Conservation (phyloP, 1,140 invertebrate genomes). For the Eumeta japonica region DNA sequence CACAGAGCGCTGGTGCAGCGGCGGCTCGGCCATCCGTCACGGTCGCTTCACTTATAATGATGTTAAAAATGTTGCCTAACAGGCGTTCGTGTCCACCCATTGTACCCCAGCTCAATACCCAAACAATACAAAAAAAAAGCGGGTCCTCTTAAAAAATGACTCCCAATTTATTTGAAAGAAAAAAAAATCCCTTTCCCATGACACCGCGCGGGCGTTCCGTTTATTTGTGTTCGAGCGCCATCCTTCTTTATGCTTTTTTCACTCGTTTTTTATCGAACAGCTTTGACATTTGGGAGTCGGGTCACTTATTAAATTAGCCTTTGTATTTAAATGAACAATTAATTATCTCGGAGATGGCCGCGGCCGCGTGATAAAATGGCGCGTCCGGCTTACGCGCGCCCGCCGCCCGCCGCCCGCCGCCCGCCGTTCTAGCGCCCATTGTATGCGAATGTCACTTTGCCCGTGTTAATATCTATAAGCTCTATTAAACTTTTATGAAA, state of each 20-base stretch:
- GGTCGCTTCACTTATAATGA: constrained; percentile 54
- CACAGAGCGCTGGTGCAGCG: no score
- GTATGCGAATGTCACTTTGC: no score
- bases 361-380: constrained; percentile 2
- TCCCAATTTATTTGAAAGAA: constrained; percentile 52
- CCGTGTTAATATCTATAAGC: no score
- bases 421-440: no score
- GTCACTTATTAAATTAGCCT: constrained; percentile 56
- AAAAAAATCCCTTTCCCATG: constrained; percentile 48
- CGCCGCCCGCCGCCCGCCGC: no score
- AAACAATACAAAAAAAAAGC: constrained; percentile 34
- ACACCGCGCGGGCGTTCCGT: constrained; percentile 39
- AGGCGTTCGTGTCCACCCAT: constrained; percentile 49
- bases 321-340: constrained; percentile 55
- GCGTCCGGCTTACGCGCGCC: constrained; percentile 1
- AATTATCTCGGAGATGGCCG: constrained; percentile 36
- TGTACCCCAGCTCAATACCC: constrained; percentile 41
- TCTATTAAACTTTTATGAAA: no score
- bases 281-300: constrained; percentile 51
- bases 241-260: constrained; percentile 42
- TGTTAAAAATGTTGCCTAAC: constrained; percentile 55
- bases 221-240: constrained; percentile 28
- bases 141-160: constrained; percentile 48
- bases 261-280: constrained; percentile 41
- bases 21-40: constrained; percentile 48